Base-by-base conservation (phyloP, 1,140 invertebrate genomes). In the Eriosoma lanigerum region DNA sequence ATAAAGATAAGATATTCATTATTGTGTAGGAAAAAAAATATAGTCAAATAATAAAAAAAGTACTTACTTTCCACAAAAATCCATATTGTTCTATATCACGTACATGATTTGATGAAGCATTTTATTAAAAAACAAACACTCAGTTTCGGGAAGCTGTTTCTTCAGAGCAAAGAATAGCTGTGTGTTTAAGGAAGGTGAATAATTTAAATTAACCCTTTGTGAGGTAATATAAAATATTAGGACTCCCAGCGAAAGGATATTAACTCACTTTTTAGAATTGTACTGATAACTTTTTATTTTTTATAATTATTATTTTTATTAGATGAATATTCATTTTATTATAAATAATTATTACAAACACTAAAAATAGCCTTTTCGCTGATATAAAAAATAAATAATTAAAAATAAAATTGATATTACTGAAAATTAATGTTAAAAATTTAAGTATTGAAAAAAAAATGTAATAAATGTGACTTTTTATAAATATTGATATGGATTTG, bases 81-180 rank as follows among this genome's bases (percentile, higher is more conserved):
- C 26, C 58, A 62, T 62, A n/a, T n/a, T n/a, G n/a, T n/a, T n/a
- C n/a, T n/a, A n/a, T n/a, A n/a, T 62, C 6, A 54, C 52, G 9
- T 60, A 60, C 56, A 60, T 3, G 24, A 29, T 60, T 60, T 60
- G 26, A 26, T 60, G 17, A 60, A 60, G 3, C 24, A 60, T 19
- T 29, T 9, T n/a, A 62, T 62, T 62, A 62, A 62, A 38, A 64
- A 64, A 64, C 29, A 64, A 64, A 64, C 32, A 64, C 32, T n/a
- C 32, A 44, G 0, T 64, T 64, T 64, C 32, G 32, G 17, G 62
- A 38, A 64, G 32, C 62, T n/a, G 3, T 64, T 10, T 6, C 62
- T 6, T n/a, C 62, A 64, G 32, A 64, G 9, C 62, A 64, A 44
- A 64, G 32, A 64, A 38, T 64, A 32, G 58, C 58, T 32, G 58